Conservation (phyloP, 2,888 invertebrate genomes). For the Drosophila dives region DNA sequence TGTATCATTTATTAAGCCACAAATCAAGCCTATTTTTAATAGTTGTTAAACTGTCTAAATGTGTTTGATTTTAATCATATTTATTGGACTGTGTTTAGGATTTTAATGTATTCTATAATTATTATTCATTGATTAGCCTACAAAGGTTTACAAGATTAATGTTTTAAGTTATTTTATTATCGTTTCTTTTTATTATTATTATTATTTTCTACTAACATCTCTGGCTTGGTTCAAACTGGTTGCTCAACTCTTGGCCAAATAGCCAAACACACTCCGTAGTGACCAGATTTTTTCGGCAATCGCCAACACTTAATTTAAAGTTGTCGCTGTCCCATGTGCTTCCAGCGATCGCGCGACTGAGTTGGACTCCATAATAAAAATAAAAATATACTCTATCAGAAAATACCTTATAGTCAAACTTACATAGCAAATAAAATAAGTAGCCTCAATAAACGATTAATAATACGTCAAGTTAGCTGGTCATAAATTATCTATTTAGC, state of each 20-base stretch:
- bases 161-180: slow-evolving; percentile 7
- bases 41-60: background rate
- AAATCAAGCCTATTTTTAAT: background rate
- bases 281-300: slow-evolving; percentile 33
- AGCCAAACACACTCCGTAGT: slow-evolving; percentile 25
- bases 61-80: background rate
- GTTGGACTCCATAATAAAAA: slow-evolving; percentile 12
- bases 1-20: background rate
- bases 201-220: slow-evolving; percentile 61
- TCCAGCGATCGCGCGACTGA: background rate
- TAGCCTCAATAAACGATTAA: no score
- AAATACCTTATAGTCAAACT: background rate
- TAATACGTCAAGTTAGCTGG: background rate
- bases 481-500: background rate
- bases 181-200: no score
- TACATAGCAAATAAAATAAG: background rate
- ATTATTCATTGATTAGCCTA: slow-evolving; percentile 9
- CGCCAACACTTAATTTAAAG: slow-evolving; percentile 38
- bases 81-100: background rate
- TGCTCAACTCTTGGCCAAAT: slow-evolving; percentile 46
- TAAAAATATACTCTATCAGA: background rate
- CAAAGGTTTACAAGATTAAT: slow-evolving; percentile 1
- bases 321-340: slow-evolving; percentile 33
- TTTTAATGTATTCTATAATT: slow-evolving; percentile 17
- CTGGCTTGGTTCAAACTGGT: slow-evolving; percentile 63